Evolutionary conservation across 1,140 invertebrate genomes (phyloP), one percentile per base, ranked within the genome.

Genomic region (Saccostrea cuccullata): DNA sequence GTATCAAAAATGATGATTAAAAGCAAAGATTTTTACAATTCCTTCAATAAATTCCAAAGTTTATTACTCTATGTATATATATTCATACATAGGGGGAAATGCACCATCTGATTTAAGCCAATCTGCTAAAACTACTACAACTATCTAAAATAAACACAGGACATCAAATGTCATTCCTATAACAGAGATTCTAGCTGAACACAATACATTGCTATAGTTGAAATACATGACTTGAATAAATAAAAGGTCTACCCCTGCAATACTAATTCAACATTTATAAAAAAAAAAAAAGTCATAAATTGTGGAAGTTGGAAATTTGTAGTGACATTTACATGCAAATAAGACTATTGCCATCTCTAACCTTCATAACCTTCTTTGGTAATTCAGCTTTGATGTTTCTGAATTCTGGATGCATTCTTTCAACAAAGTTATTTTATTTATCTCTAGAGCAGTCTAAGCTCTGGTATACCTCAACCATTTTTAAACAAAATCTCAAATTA

Each of bases 131-230:
- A 77, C n/a, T n/a, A 77, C 8, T 77, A 36, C 23, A 77, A 26
- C 23, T 30, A 36, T 36, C 23, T 77, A 36, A 12, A 73, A 23
- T 36, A 36, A 47, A 47, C 9, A 47, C 13, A 26, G 23, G 70
- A 77, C 70, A 77, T 77, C 23, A 77, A 77, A 36, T 77, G 70
- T 77, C 70, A 30, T 30, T 17, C 26, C 26, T 77, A 77, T 2
- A 26, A 77, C 26, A 77, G 70, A 77, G 70, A 77, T 77, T 77
- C 70, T 77, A 77, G 70, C 70, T 77, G 70, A 77, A 77, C 70
- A 77, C 70, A 77, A 77, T 77, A 77, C 70, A 77, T 77, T 77
- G 70, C 70, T 77, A 77, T 77, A 77, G 15, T 36, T 77, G 26
- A 26, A 8, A 77, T 77, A 77, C 15, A 26, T 36, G 70, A 77